These are phyloP conservation scores for Agelas oroides DNA, from an alignment of 37 sponge, comb jelly and placozoan genomes.

Conservation along the genomic window DNA sequence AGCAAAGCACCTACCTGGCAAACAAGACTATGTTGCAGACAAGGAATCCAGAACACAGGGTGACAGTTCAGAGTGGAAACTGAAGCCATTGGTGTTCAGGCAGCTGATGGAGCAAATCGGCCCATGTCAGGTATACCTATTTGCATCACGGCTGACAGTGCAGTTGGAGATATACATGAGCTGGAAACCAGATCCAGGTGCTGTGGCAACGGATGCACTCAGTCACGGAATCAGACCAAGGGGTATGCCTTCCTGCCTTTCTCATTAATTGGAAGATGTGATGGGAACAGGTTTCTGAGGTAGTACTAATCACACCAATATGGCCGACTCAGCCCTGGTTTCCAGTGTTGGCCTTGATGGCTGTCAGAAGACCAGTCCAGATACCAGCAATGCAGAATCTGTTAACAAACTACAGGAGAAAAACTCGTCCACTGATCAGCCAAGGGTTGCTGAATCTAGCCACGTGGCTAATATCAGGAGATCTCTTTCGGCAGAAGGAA, in stretches of 20 bases:
- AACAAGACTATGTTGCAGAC: not conserved
- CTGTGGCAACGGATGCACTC: not conserved
- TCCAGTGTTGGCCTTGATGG: no score
- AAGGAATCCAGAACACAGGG: not conserved
- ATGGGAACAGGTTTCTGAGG: not conserved
- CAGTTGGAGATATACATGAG: slow-evolving; percentile 4
- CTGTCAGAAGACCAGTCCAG: no score
- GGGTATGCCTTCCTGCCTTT: slow-evolving; percentile 14
- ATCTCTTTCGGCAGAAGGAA: not conserved
- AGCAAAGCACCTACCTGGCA: slow-evolving; percentile 20
- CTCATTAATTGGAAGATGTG: no score
- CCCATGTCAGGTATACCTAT: not conserved
- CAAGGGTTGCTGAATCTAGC: slow-evolving; percentile 24
- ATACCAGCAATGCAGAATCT: no score
- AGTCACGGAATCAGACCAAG: not conserved
- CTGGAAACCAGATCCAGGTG: slow-evolving; percentile 11
- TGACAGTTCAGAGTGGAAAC: slow-evolving; percentile 16
- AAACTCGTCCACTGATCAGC: no score
- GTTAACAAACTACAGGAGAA: no score
- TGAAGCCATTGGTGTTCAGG: slow-evolving; percentile 2
- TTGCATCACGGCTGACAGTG: not conserved
- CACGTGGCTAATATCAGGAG: slow-evolving; percentile 42
- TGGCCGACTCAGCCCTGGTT: no score
- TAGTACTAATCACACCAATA: no score
- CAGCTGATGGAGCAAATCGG: not conserved